Evolutionary conservation across 2,113 vertebrate genomes (phyloP), one percentile per base, ranked within the genome.

Genomic region (Anoplopoma fimbria): DNA sequence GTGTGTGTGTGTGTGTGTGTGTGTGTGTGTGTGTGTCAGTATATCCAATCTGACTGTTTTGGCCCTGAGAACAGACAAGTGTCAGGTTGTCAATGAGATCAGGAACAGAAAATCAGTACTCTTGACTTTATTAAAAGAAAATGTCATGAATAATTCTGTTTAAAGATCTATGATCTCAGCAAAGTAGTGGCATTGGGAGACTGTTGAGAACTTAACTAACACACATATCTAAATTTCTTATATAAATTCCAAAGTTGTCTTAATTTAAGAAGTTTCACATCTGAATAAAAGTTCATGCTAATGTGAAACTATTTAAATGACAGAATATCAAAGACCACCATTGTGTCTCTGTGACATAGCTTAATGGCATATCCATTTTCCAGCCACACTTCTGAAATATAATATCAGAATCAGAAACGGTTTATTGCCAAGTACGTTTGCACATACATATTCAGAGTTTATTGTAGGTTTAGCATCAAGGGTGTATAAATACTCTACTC

Each of bases 91-190:
- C 57, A 31, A 33, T 75, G 34, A 33, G 36, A 29, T 34, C 23
- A 25, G 36, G 15, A 57, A 49, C 33, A 68, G 67, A 75, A 79
- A 69, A 69, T 63, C 69, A 42, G 12, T 47, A 55, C 23, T 51
- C 51, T n/a, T 42, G 75, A 74, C 63, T 86, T 77, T 55, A 78
- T 75, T 73, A 74, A 45, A 25, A 25, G 69, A 70, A 53, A 84
- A 69, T 12, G 27, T 74, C 31, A 25, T 65, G 27, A 34, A 75
- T 75, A 55, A 61, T 78, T 87, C 64, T 29, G 40, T 69, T 40
- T 45, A 61, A 58, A 75, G 29, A 51, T 82, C 69, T 64, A 3
- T 36, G 65, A 68, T 72, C 55, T 45, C n/a, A 60, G 65, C 25
- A 31, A 63, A 58, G 53, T 33, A 69, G 45, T 12, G 1, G 27